Evolutionary conservation across 2,888 invertebrate genomes (phyloP).

Genomic region (Phrixothrix hirtus): DNA sequence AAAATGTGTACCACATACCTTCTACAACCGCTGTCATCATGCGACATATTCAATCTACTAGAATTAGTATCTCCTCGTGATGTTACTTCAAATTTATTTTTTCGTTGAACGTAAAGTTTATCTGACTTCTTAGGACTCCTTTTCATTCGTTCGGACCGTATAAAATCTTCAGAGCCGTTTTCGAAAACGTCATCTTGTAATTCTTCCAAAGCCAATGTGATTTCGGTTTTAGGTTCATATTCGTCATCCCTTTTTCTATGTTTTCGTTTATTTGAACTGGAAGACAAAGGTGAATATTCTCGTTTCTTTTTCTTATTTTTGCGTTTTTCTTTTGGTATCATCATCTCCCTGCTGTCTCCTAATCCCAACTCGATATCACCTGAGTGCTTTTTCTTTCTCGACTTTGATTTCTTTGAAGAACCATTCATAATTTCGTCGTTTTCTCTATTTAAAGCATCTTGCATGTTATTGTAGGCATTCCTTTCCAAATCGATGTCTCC

Average conservation of each 20-base stretch:
- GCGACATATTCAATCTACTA: slow-evolving; percentile 41
- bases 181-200: slow-evolving; percentile 57
- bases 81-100: slow-evolving; percentile 52
- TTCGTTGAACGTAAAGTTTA: slow-evolving; percentile 54
- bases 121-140: slow-evolving; percentile 51
- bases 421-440: slow-evolving; percentile 48
- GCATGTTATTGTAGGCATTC: slow-evolving; percentile 54
- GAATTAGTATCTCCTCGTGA: slow-evolving; percentile 36
- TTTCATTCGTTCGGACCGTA: slow-evolving; percentile 44
- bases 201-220: slow-evolving; percentile 54
- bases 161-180: slow-evolving; percentile 45
- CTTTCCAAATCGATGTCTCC: slow-evolving; percentile 51
- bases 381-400: slow-evolving; percentile 50
- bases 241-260: slow-evolving; percentile 53
- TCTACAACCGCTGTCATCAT: slow-evolving; percentile 37
- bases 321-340: slow-evolving; percentile 55
- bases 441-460: slow-evolving; percentile 48
- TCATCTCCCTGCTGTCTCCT: slow-evolving; percentile 56
- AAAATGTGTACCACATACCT: slow-evolving; percentile 31
- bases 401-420: slow-evolving; percentile 52
- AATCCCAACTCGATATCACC: slow-evolving; percentile 39
- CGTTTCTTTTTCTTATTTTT: slow-evolving; percentile 55
- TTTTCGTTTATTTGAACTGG: slow-evolving; percentile 46
- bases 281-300: slow-evolving; percentile 44
- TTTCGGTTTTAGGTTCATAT: slow-evolving; percentile 51